Base-by-base conservation (phyloP, 2,113 vertebrate genomes). In the Nothoprocta pentlandii region DNA sequence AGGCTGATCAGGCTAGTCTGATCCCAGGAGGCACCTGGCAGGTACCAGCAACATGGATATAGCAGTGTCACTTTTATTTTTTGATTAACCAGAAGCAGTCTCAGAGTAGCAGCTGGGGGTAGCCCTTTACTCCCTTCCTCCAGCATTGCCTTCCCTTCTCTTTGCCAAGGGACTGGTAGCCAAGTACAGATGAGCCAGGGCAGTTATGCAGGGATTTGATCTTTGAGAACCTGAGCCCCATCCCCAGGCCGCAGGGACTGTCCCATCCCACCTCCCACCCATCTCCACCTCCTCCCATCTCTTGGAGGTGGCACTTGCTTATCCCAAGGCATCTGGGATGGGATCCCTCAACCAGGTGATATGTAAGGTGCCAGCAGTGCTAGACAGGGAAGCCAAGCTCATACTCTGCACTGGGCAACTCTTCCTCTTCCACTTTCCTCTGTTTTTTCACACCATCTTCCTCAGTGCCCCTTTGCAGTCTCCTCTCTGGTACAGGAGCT, bases 291-390 rank as follows among this genome's bases (percentile, higher is more conserved):
- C 26, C 70, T 23, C 32, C 39, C 69, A 56, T 7, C 30, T 12
- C 2, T 25, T 46, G 0, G 2, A 8, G 16, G 14, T 19, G 61
- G 6, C 51, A 12, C 11, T 30, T 47, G 23, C 41, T 32, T 5
- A 16, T 15, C 59, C n/a, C 6, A 5, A 14, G 62, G 10, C 28
- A 10, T 10, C 42, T 61, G 13, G 12, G 22, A 5, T 22, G 66
- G 9, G 34, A 25, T 47, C 77, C 47, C 64, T 69, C 73, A 49
- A 3, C 13, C 68, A 83, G 36, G 17, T 62, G 41, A 53, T 16
- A 7, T 0, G 0, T 39, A 62, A 49, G 19, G 20, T 42, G 56
- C 75, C 54, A 62, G 44, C 12, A 62, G 32, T 46, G 49, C 28
- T 49, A 68, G n/a, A 26, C 26, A 7, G 19, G 12, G 2, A 44